Evolutionary conservation across 2,797 vertebrate species (phyloP).

Genomic region (Mormyrus hasselquistii): DNA sequence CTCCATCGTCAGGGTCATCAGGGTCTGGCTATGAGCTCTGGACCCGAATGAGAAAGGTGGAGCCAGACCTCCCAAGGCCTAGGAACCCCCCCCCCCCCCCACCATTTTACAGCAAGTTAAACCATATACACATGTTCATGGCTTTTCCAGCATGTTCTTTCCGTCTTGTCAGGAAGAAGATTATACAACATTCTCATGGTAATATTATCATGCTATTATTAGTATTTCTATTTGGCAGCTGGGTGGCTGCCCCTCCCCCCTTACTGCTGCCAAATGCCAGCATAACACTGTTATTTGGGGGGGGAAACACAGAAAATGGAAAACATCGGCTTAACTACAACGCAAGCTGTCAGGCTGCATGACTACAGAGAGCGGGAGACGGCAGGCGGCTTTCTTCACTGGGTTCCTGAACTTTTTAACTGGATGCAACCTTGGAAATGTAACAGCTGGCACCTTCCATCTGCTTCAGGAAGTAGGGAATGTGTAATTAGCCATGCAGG

Average conservation of each 20-base stretch:
- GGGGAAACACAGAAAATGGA: not conserved
- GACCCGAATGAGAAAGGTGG: not conserved
- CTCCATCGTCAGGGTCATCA: not conserved
- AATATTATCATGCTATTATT: slow-evolving; percentile 6
- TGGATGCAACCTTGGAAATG: slow-evolving; percentile 35
- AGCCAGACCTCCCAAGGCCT: not conserved
- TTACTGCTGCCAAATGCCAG: not conserved
- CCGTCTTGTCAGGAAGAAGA: not conserved
- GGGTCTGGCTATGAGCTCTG: not conserved
- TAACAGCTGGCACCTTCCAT: slow-evolving; percentile 27
- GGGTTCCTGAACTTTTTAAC: slow-evolving; percentile 38
- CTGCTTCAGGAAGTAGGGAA: slow-evolving; percentile 28
- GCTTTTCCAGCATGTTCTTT: not conserved
- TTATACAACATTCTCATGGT: not conserved
- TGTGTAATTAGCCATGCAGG: slow-evolving; percentile 29
- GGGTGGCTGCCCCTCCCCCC: not conserved
- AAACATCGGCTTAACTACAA: not conserved
- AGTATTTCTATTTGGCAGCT: not conserved
- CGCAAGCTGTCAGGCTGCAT: not conserved
- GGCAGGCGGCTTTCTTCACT: not conserved
- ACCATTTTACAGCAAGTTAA: not conserved
- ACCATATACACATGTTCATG: not conserved
- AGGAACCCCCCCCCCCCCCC: not conserved
- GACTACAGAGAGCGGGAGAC: not conserved
- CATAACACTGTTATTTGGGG: not conserved